Percentiles rank a stretch among this genome's conserved stretches.
Conservation (phyloP, 64 coral and sea anemone genomes). For the Platygyra sinensis region DNA sequence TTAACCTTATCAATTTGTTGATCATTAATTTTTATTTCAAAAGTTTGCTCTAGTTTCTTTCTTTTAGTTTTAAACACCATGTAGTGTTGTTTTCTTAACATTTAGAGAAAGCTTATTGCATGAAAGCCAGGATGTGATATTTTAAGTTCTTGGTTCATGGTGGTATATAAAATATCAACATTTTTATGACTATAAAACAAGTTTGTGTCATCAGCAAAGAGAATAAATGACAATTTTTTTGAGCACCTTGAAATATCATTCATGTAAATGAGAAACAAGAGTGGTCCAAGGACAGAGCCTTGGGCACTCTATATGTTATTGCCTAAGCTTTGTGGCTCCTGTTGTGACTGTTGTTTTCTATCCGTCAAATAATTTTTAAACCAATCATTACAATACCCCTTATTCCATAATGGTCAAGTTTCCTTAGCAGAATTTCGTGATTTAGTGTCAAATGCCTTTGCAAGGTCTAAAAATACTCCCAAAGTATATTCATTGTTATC, state of each 20-base stretch:
- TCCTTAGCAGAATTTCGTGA: slow-evolving; percentile 8
- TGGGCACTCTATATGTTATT: background rate
- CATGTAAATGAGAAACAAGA: background rate
- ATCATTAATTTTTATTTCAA: background rate
- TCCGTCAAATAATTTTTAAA: background rate
- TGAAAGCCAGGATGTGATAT: background rate
- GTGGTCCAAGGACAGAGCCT: background rate
- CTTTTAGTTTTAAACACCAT: background rate
- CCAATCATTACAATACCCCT: slow-evolving; percentile 2
- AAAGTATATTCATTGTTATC: slow-evolving; percentile 3
- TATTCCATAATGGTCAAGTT: slow-evolving; percentile 27
- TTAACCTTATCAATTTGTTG: background rate
- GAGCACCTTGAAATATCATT: background rate
- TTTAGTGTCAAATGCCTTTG: slow-evolving; percentile 28
- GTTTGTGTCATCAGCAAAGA: background rate
- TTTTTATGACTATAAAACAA: background rate
- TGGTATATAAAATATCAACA: background rate
- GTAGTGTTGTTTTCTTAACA: background rate
- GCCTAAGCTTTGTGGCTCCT: background rate
- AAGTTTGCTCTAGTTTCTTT: background rate
- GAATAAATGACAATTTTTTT: background rate
- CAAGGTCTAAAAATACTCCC: slow-evolving; percentile 11
- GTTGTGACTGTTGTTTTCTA: background rate
- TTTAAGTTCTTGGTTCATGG: background rate
- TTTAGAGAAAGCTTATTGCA: no score